phyloP scores from a whole-genome alignment of 2,888 invertebrate species.

The Papilio elwesi region DNA sequence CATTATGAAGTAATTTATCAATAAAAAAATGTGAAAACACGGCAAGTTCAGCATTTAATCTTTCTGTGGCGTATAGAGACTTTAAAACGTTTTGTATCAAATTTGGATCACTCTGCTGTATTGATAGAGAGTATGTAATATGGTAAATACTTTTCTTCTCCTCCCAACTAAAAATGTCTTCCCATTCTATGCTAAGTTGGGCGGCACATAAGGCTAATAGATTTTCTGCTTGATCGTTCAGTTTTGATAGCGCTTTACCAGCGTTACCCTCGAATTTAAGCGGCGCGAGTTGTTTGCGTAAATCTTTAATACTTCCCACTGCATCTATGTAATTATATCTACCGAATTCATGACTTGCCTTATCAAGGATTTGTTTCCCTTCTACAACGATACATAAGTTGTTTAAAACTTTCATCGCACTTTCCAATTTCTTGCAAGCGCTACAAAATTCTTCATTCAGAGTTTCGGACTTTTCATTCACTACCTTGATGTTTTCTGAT shows the following conservation, averaged over 20 bases:
- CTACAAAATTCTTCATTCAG: conserved; percentile 64
- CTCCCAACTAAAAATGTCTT: conserved; percentile 74
- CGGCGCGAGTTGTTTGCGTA: conserved; percentile 57
- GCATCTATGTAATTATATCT: conserved; percentile 70
- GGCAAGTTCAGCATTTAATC: conserved; percentile 72
- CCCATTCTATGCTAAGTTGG: conserved; percentile 76
- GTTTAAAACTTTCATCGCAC: conserved; percentile 57
- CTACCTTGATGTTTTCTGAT: conserved; percentile 52
- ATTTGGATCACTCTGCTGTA: conserved; percentile 72
- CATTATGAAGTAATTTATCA: conserved; percentile 68
- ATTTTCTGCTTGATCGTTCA: conserved; percentile 68
- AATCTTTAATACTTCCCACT: conserved; percentile 60
- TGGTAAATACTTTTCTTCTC: conserved; percentile 67
- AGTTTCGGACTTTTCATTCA: conserved; percentile 54
- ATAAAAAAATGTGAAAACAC: conserved; percentile 77
- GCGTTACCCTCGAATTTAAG: conserved; percentile 68
- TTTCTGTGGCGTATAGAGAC: conserved; percentile 68
- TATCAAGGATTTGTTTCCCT: conserved; percentile 64
- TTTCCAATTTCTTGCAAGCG: conserved; percentile 58
- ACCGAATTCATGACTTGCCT: conserved; percentile 70
- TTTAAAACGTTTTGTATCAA: conserved; percentile 71
- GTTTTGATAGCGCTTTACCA: conserved; percentile 60
- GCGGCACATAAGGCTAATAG: conserved; percentile 71
- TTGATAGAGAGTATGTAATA: conserved; percentile 69
- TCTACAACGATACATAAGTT: conserved; percentile 64